Percentiles rank a stretch among this genome's conserved stretches.
These are phyloP conservation scores for Hippoglossus stenolepis DNA, from an alignment of 2,113 vertebrate species.

Conservation along the genomic window DNA sequence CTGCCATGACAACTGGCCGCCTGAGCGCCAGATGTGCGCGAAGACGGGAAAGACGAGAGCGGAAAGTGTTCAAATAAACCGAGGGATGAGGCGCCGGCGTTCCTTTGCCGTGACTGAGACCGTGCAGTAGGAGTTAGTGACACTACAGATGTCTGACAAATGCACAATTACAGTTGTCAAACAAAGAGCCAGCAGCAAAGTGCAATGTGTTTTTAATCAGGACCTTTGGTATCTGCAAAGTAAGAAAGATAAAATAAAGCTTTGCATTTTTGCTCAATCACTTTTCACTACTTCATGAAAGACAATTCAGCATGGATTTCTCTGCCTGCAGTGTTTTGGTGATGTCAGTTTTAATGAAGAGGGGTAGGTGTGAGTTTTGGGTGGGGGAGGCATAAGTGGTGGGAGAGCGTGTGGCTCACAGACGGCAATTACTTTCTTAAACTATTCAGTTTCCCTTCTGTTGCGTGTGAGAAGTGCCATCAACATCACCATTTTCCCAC, in stretches of 20 bases:
- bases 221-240: background rate
- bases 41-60: conserved; percentile 33
- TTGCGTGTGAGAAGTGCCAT: too few species aligned
- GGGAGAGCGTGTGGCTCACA: background rate
- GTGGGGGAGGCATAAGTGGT: background rate
- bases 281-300: background rate
- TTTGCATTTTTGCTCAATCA: background rate
- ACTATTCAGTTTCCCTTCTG: too few species aligned
- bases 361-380: background rate
- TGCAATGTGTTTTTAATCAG: background rate
- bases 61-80: conserved; percentile 51
- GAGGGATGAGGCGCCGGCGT: background rate
- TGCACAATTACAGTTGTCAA: background rate
- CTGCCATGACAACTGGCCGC: conserved; percentile 69
- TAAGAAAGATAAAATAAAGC: background rate
- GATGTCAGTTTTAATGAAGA: conserved; percentile 19
- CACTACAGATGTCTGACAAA: conserved; percentile 1
- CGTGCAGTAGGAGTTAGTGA: background rate
- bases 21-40: conserved; percentile 76
- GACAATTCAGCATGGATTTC: background rate
- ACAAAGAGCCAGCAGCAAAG: background rate
- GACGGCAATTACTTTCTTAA: too few species aligned
- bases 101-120: conserved; percentile 2
- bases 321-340: conserved; percentile 41
- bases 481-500: too few species aligned